phyloP scores from a whole-genome alignment of 2,888 invertebrate species.

The Cheilosia vernalis region DNA sequence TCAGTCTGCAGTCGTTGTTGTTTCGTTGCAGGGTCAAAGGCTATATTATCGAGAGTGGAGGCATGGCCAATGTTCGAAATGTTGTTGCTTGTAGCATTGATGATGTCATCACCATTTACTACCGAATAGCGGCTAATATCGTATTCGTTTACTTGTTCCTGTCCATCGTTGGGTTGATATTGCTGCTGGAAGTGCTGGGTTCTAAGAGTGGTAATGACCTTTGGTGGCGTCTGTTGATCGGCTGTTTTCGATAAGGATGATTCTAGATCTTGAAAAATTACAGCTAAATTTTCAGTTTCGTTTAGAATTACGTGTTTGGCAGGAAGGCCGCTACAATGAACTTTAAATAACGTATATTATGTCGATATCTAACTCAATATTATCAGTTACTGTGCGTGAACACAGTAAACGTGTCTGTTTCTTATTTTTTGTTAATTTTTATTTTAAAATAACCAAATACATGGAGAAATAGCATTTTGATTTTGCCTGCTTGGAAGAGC shows the following conservation, averaged over 20 bases:
- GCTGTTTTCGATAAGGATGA: constrained; percentile 8
- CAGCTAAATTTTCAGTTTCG: constrained; percentile 40
- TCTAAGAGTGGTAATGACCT: constrained; percentile 14
- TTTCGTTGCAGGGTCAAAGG: too few species aligned
- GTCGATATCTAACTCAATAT: neutral
- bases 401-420: too few species aligned
- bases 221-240: constrained; percentile 6
- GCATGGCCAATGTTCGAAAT: neutral
- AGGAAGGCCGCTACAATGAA: neutral
- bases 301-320: constrained; percentile 2
- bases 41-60: too few species aligned
- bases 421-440: too few species aligned
- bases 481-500: too few species aligned
- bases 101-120: neutral
- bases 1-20: too few species aligned
- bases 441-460: too few species aligned
- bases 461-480: too few species aligned
- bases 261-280: constrained; percentile 63
- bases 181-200: constrained; percentile 22
- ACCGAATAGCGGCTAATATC: neutral
- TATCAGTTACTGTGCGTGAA: too few species aligned
- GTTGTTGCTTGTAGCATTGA: neutral
- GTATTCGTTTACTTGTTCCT: neutral
- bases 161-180: constrained; percentile 5
- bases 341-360: constrained; percentile 1